Percentiles rank a stretch among this genome's conserved stretches.
These are phyloP conservation scores for Thaleichthys pacificus DNA, from an alignment of 2,797 vertebrate species.

Conservation along the genomic window DNA sequence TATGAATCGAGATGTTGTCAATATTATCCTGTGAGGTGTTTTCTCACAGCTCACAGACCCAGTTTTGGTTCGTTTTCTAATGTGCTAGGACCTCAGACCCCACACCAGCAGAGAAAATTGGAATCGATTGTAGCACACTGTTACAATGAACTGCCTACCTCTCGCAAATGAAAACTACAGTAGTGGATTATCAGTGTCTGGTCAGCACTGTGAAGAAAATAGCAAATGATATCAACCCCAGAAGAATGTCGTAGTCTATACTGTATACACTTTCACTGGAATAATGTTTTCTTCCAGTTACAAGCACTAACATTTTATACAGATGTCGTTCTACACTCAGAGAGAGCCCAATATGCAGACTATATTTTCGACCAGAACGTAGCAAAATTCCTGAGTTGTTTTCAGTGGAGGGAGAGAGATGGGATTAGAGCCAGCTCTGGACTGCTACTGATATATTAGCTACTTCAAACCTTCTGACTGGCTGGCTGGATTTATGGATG, in stretches of 20 bases:
- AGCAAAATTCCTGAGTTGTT: background rate
- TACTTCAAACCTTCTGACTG: no score
- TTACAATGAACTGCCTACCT: background rate
- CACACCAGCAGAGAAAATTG: slow-evolving; percentile 13
- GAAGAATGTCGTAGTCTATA: background rate
- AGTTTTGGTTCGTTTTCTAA: background rate
- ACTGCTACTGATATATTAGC: background rate
- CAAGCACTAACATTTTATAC: background rate
- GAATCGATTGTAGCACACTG: slow-evolving; percentile 13
- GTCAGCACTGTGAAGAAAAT: background rate
- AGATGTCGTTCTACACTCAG: background rate
- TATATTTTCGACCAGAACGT: background rate
- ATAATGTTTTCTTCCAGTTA: background rate
- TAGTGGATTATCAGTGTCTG: background rate
- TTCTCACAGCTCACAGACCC: background rate
- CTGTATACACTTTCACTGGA: background rate
- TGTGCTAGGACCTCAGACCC: no score
- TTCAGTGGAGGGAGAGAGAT: background rate
- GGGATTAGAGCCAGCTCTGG: background rate
- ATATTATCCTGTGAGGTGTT: background rate
- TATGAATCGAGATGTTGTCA: slow-evolving; percentile 14
- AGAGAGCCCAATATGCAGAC: background rate
- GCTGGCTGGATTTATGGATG: background rate
- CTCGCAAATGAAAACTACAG: background rate
- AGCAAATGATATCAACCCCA: background rate